These are phyloP conservation scores for Drosophila trichaetosa DNA, from an alignment of 2,888 invertebrate genomes.

Conservation along the genomic window DNA sequence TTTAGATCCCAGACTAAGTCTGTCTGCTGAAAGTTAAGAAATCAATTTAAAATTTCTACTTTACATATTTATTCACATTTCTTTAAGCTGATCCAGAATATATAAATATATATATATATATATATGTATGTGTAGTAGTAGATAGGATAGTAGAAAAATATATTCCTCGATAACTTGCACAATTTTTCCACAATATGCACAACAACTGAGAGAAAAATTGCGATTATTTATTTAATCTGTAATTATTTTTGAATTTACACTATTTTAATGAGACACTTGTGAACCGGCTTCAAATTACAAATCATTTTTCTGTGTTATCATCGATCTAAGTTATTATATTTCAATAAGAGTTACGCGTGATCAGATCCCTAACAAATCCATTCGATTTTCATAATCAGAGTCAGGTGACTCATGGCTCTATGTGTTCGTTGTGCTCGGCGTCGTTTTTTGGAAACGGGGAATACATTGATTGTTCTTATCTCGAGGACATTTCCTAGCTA, in stretches of 20 bases:
- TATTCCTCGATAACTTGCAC: neutral
- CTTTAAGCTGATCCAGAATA: too few relatives aligned
- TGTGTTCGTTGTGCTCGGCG: too few relatives aligned
- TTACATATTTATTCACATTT: too few relatives aligned
- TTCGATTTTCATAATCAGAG: too few relatives aligned
- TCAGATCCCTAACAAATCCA: neutral
- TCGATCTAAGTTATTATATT: neutral
- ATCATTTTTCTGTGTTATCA: neutral
- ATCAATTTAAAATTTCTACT: neutral
- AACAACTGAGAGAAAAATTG: neutral
- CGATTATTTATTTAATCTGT: neutral
- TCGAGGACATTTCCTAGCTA: too few relatives aligned
- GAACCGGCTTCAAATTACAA: neutral
- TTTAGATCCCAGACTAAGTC: neutral
- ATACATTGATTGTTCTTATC: too few relatives aligned
- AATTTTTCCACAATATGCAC: neutral
- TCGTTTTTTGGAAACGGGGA: too few relatives aligned
- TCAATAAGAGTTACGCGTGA: neutral
- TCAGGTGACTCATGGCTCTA: too few relatives aligned
- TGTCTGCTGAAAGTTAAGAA: neutral
- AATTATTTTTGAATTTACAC: neutral
- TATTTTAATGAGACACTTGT: neutral
- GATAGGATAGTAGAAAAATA: neutral
- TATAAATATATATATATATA: too few relatives aligned
- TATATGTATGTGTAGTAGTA: too few relatives aligned